Conservation (phyloP, 2,888 invertebrate species). For the Agonopterix alstromeriana region DNA sequence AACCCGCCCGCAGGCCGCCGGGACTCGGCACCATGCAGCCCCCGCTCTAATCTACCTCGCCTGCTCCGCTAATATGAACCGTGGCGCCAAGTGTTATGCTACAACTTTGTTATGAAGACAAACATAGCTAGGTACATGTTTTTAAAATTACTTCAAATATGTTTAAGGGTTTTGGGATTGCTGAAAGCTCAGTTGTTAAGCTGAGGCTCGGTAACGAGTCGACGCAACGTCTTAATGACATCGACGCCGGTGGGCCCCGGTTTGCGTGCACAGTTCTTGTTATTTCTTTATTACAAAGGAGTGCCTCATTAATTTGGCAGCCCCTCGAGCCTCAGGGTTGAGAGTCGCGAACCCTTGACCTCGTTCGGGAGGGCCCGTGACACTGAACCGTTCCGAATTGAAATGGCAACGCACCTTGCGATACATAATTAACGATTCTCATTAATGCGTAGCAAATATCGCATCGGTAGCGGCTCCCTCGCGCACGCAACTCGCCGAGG, state of each 20-base stretch:
- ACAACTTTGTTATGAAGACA: not conserved
- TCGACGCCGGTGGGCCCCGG: slow-evolving; percentile 58
- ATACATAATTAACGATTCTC: slow-evolving; percentile 75
- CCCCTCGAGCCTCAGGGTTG: slow-evolving; percentile 74
- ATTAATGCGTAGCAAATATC: slow-evolving; percentile 63
- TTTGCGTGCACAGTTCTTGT: slow-evolving; percentile 76
- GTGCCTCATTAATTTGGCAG: slow-evolving; percentile 78
- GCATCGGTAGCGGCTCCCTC: slow-evolving; percentile 17
- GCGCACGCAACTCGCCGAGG: slow-evolving; percentile 12
- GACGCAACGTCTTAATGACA: slow-evolving; percentile 70
- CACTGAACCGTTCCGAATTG: slow-evolving; percentile 61
- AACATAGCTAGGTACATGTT: not conserved
- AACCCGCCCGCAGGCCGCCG: slow-evolving; percentile 55
- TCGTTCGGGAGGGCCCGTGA: slow-evolving; percentile 63
- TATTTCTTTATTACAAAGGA: slow-evolving; percentile 78
- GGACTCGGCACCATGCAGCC: slow-evolving; percentile 18
- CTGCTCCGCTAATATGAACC: slow-evolving; percentile 2
- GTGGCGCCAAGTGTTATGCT: slow-evolving; percentile 3
- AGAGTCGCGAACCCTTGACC: slow-evolving; percentile 74
- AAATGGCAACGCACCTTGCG: slow-evolving; percentile 65
- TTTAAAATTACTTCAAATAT: too few relatives aligned
- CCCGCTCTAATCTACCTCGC: slow-evolving; percentile 48
- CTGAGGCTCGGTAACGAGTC: slow-evolving; percentile 64
- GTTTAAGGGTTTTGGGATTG: slow-evolving; percentile 4
- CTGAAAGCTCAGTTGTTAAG: slow-evolving; percentile 62